Evolutionary conservation across 2,113 vertebrate genomes (phyloP).

Genomic region (Caranx melampygus): DNA sequence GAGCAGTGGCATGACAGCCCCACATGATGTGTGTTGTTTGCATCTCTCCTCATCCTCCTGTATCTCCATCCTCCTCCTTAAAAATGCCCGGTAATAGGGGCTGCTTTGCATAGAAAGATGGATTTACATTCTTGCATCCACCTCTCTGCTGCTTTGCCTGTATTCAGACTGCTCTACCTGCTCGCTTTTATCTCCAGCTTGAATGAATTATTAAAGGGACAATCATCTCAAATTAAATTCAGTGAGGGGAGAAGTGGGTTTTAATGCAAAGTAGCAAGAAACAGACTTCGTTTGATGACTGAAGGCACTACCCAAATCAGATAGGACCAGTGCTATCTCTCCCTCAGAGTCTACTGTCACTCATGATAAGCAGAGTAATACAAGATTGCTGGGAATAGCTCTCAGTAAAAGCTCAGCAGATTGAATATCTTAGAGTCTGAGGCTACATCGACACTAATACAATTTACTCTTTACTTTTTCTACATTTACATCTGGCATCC

Average conservation of each 20-base stretch:
- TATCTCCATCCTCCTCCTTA: no score
- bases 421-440: neutral
- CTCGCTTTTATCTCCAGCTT: constrained; percentile 13
- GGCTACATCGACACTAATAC: no score
- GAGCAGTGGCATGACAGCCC: constrained; percentile 23
- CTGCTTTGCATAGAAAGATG: neutral
- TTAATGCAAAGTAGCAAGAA: constrained; percentile 58
- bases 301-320: constrained; percentile 37
- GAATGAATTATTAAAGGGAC: constrained; percentile 71
- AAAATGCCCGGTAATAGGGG: neutral
- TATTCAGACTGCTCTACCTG: constrained; percentile 9
- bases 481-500: no score
- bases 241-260: constrained; percentile 34
- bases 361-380: constrained; percentile 27
- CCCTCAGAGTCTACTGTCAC: constrained; percentile 13
- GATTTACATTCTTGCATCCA: neutral
- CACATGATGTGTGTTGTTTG: constrained; percentile 30
- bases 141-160: neutral
- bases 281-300: constrained; percentile 26
- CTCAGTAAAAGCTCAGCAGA: neutral
- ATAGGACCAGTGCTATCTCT: constrained; percentile 18
- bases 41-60: neutral
- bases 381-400: constrained; percentile 1
- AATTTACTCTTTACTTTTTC: no score
- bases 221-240: constrained; percentile 69